Percentiles rank a stretch among this genome's conserved stretches.
phyloP scores from a whole-genome alignment of 2,113 vertebrate genomes.

The Thamnophis sirtalis region DNA sequence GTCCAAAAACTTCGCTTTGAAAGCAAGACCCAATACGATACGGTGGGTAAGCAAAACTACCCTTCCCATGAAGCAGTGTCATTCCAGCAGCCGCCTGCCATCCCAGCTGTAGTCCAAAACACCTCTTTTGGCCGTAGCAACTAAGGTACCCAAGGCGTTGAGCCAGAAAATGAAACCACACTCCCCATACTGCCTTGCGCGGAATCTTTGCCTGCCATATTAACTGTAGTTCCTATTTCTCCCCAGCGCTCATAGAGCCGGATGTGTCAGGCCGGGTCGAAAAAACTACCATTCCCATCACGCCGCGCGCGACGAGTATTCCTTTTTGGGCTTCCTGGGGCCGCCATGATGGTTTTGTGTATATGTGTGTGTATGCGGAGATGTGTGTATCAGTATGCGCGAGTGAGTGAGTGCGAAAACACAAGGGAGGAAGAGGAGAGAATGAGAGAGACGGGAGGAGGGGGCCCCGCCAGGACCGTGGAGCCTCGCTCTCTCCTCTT shows the following conservation, averaged over 20 bases:
- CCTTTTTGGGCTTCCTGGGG: background rate
- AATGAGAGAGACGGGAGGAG: background rate
- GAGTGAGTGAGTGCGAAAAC: background rate
- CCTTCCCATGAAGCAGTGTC: background rate
- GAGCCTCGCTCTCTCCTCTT: background rate
- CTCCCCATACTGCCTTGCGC: background rate
- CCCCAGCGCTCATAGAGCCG: background rate
- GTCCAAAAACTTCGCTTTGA: background rate
- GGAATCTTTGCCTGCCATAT: background rate
- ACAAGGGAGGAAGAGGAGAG: background rate
- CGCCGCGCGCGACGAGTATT: background rate
- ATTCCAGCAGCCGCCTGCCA: background rate
- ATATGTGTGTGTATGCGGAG: background rate
- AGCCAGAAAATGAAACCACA: background rate
- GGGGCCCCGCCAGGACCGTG: background rate
- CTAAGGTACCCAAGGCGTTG: background rate
- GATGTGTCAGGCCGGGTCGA: background rate
- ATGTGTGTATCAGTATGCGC: conserved; percentile 9
- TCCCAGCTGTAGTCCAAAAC: conserved; percentile 27
- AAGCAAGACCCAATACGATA: background rate
- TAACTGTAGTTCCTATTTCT: background rate
- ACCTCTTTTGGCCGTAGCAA: background rate
- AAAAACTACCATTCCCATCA: background rate
- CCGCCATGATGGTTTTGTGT: conserved; percentile 35
- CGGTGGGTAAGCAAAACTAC: background rate